Evolutionary conservation across 2,113 vertebrate species (phyloP), one percentile per base, ranked within the genome.

Genomic region (Pholis gunnellus): DNA sequence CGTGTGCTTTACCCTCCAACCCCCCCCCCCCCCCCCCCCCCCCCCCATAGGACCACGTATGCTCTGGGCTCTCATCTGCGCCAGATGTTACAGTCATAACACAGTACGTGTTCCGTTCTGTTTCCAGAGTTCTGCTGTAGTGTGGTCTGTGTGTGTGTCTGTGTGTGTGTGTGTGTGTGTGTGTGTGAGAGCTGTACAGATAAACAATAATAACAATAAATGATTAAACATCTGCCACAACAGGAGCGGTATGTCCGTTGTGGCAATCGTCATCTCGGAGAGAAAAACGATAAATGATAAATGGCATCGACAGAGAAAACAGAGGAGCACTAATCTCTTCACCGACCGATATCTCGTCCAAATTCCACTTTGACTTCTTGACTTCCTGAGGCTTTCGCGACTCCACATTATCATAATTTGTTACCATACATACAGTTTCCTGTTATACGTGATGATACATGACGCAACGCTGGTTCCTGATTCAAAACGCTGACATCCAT

Each of bases 81-180:
- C 83, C 91, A 90, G 90, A 92, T 93, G 90, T 91, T 79, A 57
- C 77, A 88, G 72, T 87, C 76, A 79, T 79, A 83, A 82, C 76
- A 74, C 85, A 79, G 71, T 2, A 54, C 31, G 31, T 82, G 79
- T 84, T 91, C 59, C 76, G 68, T 65, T 65, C 59, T 76, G 73
- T 78, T 44, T 70, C 63, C 34, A 44, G 50, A 56, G n/a, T 34
- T 38, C 48, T 63, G 40, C 72, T 69, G 38, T n/a, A 67, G 61
- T 65, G 63, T 50, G 40, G 42, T 44, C 7, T 54, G 20, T 7
- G 50, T 52, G 56, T 64, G 42, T 81, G 64, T 76, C 22, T 46
- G 36, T 72, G 44, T 69, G 56, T 75, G 56, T 63, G 54, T 60
- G 22, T 80, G 27, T 73, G 48, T 46, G 50, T 81, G 59, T 69